A percentile compares a stretch with the other conserved stretches of the same genome.
phyloP scores from a whole-genome alignment of 2,797 vertebrate species.

The Coluber constrictor region DNA sequence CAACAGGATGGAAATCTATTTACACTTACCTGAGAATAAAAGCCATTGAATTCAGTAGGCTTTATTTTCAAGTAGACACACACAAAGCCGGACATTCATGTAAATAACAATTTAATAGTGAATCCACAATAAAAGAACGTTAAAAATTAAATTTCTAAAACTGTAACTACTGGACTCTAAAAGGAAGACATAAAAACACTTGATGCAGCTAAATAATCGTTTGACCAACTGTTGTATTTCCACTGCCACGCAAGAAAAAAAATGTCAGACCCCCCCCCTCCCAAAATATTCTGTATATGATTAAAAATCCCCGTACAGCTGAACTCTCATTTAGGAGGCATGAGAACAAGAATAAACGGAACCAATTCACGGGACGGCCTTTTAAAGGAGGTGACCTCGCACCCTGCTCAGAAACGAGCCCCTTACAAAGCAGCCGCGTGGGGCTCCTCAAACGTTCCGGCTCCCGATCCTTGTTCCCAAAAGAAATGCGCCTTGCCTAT shows the following conservation, averaged over 20 bases:
- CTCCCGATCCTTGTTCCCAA: not conserved
- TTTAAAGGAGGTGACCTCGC: not conserved
- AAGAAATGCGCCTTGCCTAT: not conserved
- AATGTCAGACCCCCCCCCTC: not conserved
- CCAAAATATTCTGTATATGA: not conserved
- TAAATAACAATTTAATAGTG: not conserved
- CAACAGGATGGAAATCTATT: not conserved
- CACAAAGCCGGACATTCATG: not conserved
- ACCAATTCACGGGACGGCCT: too few species aligned
- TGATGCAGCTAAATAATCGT: not conserved
- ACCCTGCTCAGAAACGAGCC: not conserved
- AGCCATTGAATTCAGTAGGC: not conserved
- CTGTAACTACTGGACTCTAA: not conserved
- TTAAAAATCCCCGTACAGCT: not conserved
- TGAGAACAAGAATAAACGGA: not conserved
- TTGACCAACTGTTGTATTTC: not conserved
- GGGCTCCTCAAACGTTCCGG: not conserved
- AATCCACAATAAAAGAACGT: not conserved
- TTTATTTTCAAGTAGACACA: not conserved
- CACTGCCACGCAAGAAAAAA: not conserved
- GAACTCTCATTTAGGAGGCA: not conserved
- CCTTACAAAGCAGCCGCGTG: not conserved
- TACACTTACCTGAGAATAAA: too few species aligned
- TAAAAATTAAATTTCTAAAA: not conserved
- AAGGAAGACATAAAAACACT: not conserved